A percentile compares a stretch with the other conserved stretches of the same genome.
phyloP scores from a whole-genome alignment of 2,797 vertebrate species.

The Brachyrhaphis roseni region DNA sequence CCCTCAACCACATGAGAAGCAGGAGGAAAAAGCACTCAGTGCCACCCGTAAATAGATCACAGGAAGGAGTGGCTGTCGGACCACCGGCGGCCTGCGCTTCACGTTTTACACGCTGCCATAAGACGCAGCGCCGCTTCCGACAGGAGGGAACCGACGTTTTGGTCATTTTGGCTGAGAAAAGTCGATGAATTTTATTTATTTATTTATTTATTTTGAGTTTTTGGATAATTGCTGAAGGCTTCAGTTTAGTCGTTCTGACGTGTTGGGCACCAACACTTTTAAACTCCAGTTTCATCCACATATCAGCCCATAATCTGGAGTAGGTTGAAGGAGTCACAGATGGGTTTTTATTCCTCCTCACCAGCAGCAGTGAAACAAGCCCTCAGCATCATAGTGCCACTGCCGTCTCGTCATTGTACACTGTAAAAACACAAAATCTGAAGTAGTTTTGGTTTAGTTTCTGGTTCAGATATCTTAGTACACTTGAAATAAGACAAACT shows the following conservation, averaged over 20 bases:
- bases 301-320: neutral
- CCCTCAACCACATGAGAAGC: conserved; percentile 65
- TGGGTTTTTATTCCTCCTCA: neutral
- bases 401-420: neutral
- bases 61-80: conserved; percentile 29
- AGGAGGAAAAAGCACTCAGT: conserved; percentile 25
- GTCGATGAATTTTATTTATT: neutral
- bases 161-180: conserved; percentile 2
- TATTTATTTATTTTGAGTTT: no score
- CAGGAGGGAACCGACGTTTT: neutral
- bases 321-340: neutral
- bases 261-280: neutral
- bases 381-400: neutral
- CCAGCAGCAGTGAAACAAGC: no score
- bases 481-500: no score
- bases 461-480: no score
- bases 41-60: conserved; percentile 62
- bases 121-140: neutral
- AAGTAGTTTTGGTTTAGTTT: no score
- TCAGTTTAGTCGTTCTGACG: neutral
- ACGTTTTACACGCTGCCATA: conserved; percentile 10
- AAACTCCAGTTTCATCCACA: neutral
- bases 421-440: no score
- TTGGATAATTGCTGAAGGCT: neutral
- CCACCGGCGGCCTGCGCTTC: conserved; percentile 42